These are phyloP conservation scores for Ditylenchus weischeri DNA, from an alignment of 2,888 invertebrate species.

Conservation along the genomic window DNA sequence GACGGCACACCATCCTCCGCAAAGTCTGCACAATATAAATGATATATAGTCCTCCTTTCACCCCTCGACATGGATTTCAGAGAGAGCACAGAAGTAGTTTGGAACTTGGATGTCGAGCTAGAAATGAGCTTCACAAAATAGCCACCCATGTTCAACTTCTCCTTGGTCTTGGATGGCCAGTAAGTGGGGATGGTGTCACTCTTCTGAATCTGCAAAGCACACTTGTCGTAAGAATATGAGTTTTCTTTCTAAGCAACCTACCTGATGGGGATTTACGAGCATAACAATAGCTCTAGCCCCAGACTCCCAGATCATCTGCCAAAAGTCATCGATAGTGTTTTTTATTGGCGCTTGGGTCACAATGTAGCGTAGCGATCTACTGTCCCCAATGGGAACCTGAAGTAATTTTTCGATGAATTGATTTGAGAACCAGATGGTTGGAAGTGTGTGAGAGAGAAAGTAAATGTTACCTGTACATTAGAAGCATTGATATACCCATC, in stretches of 20 bases:
- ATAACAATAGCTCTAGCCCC: conserved; percentile 78
- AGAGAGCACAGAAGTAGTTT: conserved; percentile 58
- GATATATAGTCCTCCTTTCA: conserved; percentile 68
- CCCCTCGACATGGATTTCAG: conserved; percentile 58
- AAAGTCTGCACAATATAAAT: conserved; percentile 78
- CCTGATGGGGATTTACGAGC: conserved; percentile 63
- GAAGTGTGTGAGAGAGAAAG: too few species aligned
- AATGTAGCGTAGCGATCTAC: conserved; percentile 32
- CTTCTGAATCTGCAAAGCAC: conserved; percentile 19
- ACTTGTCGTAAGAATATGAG: too few species aligned
- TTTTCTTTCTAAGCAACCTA: not conserved
- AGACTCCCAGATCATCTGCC: conserved; percentile 87
- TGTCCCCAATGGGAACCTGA: conserved; percentile 31
- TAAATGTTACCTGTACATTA: conserved; percentile 70
- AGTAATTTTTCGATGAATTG: not conserved
- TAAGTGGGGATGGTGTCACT: conserved; percentile 36
- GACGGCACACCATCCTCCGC: conserved; percentile 70
- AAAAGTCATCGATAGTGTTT: conserved; percentile 70
- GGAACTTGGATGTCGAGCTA: conserved; percentile 22
- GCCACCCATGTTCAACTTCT: conserved; percentile 35
- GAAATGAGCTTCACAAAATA: conserved; percentile 26
- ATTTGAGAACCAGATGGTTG: too few species aligned
- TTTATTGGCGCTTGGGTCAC: conserved; percentile 68
- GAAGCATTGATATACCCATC: conserved; percentile 89
- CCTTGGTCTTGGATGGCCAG: conserved; percentile 39